Evolutionary conservation across 2,888 invertebrate genomes (phyloP), one percentile per base, ranked within the genome.

Genomic region (Zhuqinia jingwanae): DNA sequence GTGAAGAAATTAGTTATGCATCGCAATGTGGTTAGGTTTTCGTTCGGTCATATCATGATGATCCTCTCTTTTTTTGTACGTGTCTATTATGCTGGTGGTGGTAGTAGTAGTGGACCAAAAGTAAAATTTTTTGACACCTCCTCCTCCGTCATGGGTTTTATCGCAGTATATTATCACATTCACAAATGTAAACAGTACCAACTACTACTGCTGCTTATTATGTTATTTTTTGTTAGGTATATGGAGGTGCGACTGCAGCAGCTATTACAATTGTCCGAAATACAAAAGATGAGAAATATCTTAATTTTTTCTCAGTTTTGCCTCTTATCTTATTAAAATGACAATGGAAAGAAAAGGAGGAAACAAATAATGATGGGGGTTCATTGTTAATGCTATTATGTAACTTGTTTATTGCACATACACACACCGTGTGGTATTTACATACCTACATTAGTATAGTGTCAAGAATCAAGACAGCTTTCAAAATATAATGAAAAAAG

Each of bases 231-330:
- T 77, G 25, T 58, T 15, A 36, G 58, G 58, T 42, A 58, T 77
- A n/a, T n/a, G n/a, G n/a, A n/a, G 42, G 42, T 22, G 36, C 22
- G 58, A 58, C 58, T 42, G 1, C n/a, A n/a, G n/a, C n/a, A n/a
- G n/a, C n/a, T n/a, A n/a, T 58, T 77, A 36, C 15, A 17, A 56
- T 36, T 6, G 5, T 36, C n/a, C 36, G 8, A 60, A 45, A 20
- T 45, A 60, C 73, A 81, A 56, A 73, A 73, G 27, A 20, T 17
- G 25, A 15, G 15, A 76, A n/a, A 83, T 60, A 27, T 83, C 83
- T 83, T 83, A 83, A 83, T 83, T 83, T n/a, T 70, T 76, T 47
- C 83, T 76, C 63, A 63, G n/a, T 70, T 42, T 45, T 56, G 13
- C 75, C 10, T 22, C 77, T 76, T 83, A 83, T 76, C 83, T 83